Evolutionary conservation across 2,113 vertebrate species (phyloP).

Genomic region (Hippocampus barbouri): DNA sequence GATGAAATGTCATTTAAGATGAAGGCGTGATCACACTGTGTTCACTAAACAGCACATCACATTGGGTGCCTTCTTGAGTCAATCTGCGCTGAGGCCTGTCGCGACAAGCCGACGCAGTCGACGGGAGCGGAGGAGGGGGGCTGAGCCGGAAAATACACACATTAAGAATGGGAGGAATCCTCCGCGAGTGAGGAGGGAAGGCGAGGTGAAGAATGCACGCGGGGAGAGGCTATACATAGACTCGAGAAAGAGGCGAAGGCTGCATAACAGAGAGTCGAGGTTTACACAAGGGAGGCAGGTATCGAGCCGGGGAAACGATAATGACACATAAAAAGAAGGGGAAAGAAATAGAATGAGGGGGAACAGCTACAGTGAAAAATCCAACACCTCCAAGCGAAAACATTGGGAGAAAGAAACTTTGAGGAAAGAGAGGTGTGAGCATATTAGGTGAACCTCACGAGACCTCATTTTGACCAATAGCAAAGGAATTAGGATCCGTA

Average conservation of each 20-base stretch:
- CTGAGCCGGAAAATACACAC: constrained; percentile 35
- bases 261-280: constrained; percentile 28
- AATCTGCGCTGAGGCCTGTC: constrained; percentile 4
- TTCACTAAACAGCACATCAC: not conserved
- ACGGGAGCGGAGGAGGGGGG: constrained; percentile 6
- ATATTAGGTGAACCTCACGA: no score
- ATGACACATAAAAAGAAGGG: not conserved
- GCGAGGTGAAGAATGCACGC: constrained; percentile 21
- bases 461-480: no score
- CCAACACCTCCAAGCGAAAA: not conserved
- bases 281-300: constrained; percentile 24
- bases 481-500: no score
- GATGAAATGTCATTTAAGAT: not conserved
- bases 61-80: not conserved
- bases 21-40: not conserved
- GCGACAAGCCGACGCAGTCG: constrained; percentile 28
- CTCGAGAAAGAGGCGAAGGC: not conserved
- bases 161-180: constrained; percentile 55
- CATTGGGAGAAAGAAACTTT: not conserved
- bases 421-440: no score
- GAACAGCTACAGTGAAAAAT: not conserved
- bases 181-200: constrained; percentile 19
- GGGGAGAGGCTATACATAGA: constrained; percentile 17
- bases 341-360: not conserved
- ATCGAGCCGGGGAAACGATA: not conserved